These are phyloP conservation scores for Drosophila ezoana DNA, from an alignment of 2,888 invertebrate species.

Conservation along the genomic window DNA sequence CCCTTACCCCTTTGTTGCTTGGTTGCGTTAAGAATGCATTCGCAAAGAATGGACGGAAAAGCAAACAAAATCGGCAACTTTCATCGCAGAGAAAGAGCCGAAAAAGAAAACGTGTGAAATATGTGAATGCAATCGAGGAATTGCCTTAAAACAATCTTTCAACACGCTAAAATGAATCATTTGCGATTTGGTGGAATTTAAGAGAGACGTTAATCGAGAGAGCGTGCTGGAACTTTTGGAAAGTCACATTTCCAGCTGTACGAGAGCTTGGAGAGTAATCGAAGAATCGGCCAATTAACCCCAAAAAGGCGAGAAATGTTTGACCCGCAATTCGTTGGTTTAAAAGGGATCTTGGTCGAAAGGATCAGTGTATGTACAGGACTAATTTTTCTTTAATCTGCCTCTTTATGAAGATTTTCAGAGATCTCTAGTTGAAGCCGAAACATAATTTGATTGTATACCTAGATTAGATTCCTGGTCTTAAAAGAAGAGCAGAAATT, in stretches of 20 bases:
- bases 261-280: too few species aligned
- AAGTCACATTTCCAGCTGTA: neutral
- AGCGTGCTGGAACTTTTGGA: neutral
- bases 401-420: too few species aligned
- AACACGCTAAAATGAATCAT: constrained; percentile 22
- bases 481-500: too few species aligned
- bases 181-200: constrained; percentile 6
- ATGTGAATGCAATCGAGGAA: constrained; percentile 34
- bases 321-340: too few species aligned
- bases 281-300: too few species aligned
- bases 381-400: too few species aligned
- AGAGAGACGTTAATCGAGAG: neutral
- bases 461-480: too few species aligned
- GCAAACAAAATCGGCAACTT: constrained; percentile 69
- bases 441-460: too few species aligned
- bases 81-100: constrained; percentile 59
- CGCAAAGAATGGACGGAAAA: constrained; percentile 35
- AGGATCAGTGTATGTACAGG: too few species aligned
- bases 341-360: too few species aligned
- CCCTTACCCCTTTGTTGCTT: constrained; percentile 39
- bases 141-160: constrained; percentile 42
- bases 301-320: too few species aligned
- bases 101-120: constrained; percentile 60
- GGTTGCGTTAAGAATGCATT: constrained; percentile 12
- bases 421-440: too few species aligned